Evolutionary conservation across 2,797 vertebrate species (phyloP), one percentile per base, ranked within the genome.

Genomic region (Sebastes iracundus): DNA sequence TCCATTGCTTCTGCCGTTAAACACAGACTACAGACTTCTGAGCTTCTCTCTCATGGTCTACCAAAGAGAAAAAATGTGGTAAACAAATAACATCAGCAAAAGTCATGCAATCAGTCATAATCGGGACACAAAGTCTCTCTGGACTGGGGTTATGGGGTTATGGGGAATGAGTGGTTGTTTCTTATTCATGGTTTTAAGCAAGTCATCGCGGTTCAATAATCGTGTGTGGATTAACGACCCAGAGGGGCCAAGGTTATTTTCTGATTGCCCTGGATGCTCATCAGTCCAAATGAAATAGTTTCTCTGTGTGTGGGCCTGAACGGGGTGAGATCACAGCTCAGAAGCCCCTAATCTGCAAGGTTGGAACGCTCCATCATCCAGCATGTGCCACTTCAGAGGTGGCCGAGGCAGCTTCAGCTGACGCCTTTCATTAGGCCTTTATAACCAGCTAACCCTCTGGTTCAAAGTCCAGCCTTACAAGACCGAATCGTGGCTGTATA

Each of bases 281-380:
- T 81, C 67, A 82, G 67, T 86, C 68, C 33, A 77, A 85, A 75
- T 69, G 2, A 83, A 72, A 71, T 6, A 8, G 62, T 58, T 81
- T 72, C 23, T 77, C 53, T 68, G 88, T 90, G 91, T 95, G 92
- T 92, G 93, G 90, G 81, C 88, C 53, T 46, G n/a, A 73, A 22
- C 14, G 14, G 64, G 63, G 67, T 82, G 79, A 80, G 59, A 81
- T 79, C 72, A 81, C 85, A 73, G 81, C 77, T 59, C 64, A 30
- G 72, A 86, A 87, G 61, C 79, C 80, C 65, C 80, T 91, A 87
- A 92, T 91, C 78, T 86, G 62, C 27, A 58, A 72, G 60, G 28
- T 9, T 77, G 81, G 76, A 87, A 80, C 70, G 33, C 60, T 82
- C 80, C 64, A 90, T 85, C 72, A 79, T 75, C 52, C 49, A 64